Evolutionary conservation across 2,888 invertebrate genomes (phyloP).

Genomic region (Scelioninae gen. 1): DNA sequence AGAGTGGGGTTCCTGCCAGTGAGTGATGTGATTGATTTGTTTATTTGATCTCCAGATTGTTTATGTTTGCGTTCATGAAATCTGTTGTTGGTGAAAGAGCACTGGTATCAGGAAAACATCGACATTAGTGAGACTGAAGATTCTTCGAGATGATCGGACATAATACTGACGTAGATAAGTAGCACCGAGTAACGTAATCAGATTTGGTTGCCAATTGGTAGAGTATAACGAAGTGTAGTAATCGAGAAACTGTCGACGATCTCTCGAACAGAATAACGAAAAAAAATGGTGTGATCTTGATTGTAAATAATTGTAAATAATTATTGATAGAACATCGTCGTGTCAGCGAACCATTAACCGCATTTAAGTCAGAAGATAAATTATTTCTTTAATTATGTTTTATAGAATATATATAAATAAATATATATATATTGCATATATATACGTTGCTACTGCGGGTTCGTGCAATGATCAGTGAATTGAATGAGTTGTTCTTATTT

Average conservation of each 20-base stretch:
- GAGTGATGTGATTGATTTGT: conserved; percentile 47
- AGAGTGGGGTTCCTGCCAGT: conserved; percentile 26
- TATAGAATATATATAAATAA: conserved; percentile 75
- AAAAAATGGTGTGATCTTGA: no score
- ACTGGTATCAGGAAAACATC: conserved; percentile 7
- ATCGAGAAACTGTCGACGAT: no score
- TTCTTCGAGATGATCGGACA: conserved; percentile 42
- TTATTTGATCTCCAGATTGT: conserved; percentile 24
- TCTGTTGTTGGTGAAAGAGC: conserved; percentile 20
- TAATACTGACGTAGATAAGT: conserved; percentile 35
- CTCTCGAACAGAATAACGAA: no score
- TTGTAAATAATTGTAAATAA: conserved; percentile 82
- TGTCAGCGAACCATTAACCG: conserved; percentile 76
- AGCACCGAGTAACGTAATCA: no score
- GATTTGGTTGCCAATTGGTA: no score
- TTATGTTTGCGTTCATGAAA: conserved; percentile 9
- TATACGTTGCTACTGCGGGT: conserved; percentile 75
- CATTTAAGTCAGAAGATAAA: conserved; percentile 72
- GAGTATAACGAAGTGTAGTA: no score
- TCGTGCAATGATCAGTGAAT: conserved; percentile 78
- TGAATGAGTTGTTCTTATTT: conserved; percentile 43
- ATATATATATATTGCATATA: conserved; percentile 55
- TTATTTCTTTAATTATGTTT: conserved; percentile 80
- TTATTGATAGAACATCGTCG: conserved; percentile 77
- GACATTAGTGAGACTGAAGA: conserved; percentile 62